phyloP scores from a whole-genome alignment of 2,113 vertebrate species.

The Callipepla squamata region DNA sequence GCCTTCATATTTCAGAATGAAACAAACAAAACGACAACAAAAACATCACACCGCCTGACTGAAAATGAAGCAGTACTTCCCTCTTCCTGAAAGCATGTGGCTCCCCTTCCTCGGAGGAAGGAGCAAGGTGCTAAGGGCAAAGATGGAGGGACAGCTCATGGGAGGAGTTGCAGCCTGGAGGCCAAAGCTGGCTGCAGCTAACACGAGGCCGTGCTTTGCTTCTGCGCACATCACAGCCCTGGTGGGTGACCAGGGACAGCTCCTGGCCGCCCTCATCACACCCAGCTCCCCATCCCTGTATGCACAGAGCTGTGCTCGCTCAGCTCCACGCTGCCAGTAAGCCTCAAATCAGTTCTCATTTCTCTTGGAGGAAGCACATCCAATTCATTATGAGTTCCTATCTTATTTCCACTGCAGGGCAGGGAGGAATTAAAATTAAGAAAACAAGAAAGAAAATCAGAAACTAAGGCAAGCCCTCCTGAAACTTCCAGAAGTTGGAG shows the following conservation, averaged over 20 bases:
- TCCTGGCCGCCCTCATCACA: neutral
- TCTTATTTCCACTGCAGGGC: neutral
- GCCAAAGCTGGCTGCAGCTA: too few relatives aligned
- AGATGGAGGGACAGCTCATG: rapidly evolving
- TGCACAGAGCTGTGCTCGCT: neutral
- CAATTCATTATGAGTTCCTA: neutral
- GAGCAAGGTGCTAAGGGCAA: neutral
- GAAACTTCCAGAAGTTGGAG: neutral
- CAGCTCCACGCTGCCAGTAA: neutral
- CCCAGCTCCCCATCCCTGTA: rapidly evolving
- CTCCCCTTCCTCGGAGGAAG: rapidly evolving
- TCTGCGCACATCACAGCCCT: too few relatives aligned
- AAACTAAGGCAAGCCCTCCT: neutral
- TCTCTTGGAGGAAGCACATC: neutral
- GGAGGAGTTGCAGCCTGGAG: neutral
- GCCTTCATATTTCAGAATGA: neutral
- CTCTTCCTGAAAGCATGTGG: neutral
- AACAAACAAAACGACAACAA: neutral
- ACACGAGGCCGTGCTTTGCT: too few relatives aligned
- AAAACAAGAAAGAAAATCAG: too few relatives aligned
- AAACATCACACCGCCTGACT: neutral
- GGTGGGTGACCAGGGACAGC: neutral
- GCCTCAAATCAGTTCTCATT: neutral
- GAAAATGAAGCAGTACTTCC: neutral
- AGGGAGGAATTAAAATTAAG: too few relatives aligned